Conservation (phyloP, 2,797 vertebrate genomes). For the Pristis pectinata region DNA sequence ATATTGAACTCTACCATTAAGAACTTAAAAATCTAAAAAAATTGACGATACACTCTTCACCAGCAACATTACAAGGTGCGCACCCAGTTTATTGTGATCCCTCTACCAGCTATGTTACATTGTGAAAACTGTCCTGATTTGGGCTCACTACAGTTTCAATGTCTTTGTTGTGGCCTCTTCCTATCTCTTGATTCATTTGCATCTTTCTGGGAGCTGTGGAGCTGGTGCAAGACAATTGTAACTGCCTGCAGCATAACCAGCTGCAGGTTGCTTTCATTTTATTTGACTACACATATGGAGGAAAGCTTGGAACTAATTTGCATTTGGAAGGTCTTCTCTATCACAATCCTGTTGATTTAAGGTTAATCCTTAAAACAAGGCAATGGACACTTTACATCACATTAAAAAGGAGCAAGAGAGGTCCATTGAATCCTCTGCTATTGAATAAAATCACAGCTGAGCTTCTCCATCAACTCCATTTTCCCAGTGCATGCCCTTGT, state of each 20-base stretch:
- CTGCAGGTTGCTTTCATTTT: neutral
- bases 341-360: neutral
- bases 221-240: neutral
- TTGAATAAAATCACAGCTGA: too few relatives aligned
- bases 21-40: neutral
- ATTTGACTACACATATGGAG: neutral
- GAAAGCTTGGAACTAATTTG: neutral
- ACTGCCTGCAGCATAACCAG: neutral
- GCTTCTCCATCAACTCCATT: too few relatives aligned
- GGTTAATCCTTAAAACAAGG: neutral
- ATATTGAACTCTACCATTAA: too few relatives aligned
- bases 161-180: neutral
- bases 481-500: too few relatives aligned
- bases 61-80: too few relatives aligned
- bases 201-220: neutral
- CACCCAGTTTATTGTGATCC: neutral
- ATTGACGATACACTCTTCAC: neutral
- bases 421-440: too few relatives aligned
- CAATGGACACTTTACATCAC: neutral
- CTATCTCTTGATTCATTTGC: neutral
- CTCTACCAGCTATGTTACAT: neutral
- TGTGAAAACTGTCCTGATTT: neutral
- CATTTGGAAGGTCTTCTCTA: neutral
- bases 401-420: too few relatives aligned
- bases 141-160: neutral